Evolutionary conservation across 2,888 invertebrate genomes (phyloP), one percentile per base, ranked within the genome.

Genomic region (Cyclophora albipunctata): DNA sequence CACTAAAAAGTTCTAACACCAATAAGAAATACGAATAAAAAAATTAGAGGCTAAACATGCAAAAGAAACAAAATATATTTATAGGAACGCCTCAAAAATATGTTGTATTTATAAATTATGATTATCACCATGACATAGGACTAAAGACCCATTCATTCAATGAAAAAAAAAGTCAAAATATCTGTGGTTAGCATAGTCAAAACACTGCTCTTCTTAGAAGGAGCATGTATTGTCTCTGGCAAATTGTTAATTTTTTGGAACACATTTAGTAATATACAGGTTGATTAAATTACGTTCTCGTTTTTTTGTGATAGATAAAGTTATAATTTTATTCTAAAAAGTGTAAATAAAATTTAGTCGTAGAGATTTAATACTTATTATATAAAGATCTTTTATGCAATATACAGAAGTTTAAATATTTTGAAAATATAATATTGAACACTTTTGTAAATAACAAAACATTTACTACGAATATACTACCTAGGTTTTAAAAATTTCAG

Each of bases 131-230:
- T 64, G 70, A 75, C 73, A 76, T 70, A 71, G 62, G 68, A 60
- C 54, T 49, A 52, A 54, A 62, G 57, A 56, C 49, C 52, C 4
- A 34, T 49, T 46, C 37, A 37, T 37, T 37, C 37, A 66, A 51
- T 58, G 63, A 64, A 60, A 67, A 65, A 62, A 56, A 7, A 46
- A 49, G 47, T 57, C 64, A 66, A 74, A 71, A 72, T 63, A 58
- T 54, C 51, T 50, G 52, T 55, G 66, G 65, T 66, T 67, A 54
- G 61, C 58, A 48, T 62, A 75, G 75, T 76, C 76, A 76, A 73
- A 79, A 80, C 75, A 76, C 70, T 69, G 60, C 66, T 69, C 70
- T 81, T 81, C 81, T 72, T 44, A 66, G 81, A 82, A 82, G 55
- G 58, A 59, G 55, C 50, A 55, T 54, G 57, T 60, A 71, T 78